Conservation (phyloP, 2,797 vertebrate species). For the Phoeniculus purpureus region DNA sequence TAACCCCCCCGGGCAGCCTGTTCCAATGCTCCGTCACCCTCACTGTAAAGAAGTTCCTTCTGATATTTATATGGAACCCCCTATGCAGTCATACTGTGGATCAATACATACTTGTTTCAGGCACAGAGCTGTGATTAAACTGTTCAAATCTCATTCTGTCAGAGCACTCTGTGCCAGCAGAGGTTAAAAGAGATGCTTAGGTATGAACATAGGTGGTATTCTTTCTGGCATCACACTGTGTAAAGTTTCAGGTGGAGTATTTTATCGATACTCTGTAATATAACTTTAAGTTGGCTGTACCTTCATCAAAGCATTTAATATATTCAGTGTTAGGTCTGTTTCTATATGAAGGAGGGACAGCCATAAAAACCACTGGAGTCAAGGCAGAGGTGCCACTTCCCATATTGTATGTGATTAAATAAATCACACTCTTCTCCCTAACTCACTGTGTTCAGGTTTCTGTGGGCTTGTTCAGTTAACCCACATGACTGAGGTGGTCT, state of each 20-base stretch:
- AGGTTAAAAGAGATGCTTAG: slow-evolving; percentile 45
- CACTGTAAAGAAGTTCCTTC: no score
- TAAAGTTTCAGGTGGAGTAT: background rate
- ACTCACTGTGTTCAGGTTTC: background rate
- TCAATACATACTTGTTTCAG: slow-evolving; percentile 29
- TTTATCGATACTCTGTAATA: slow-evolving; percentile 14
- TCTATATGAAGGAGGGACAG: background rate
- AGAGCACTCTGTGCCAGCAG: background rate
- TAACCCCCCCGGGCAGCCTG: no score
- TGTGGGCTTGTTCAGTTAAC: background rate
- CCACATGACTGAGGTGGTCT: background rate
- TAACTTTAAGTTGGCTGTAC: background rate
- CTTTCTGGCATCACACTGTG: background rate
- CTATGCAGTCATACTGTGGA: background rate
- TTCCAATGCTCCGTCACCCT: no score
- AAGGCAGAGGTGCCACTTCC: background rate
- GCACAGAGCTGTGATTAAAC: slow-evolving; percentile 15
- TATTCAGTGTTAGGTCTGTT: slow-evolving; percentile 2
- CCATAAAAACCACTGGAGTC: background rate
- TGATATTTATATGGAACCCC: no score
- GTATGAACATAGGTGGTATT: slow-evolving; percentile 4
- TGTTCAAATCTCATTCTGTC: slow-evolving; percentile 29
- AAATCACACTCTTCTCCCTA: background rate
- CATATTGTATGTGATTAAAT: background rate
- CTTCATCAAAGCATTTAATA: background rate